Base-by-base conservation (phyloP, 2,797 vertebrate species). In the Apodemus agrarius region DNA sequence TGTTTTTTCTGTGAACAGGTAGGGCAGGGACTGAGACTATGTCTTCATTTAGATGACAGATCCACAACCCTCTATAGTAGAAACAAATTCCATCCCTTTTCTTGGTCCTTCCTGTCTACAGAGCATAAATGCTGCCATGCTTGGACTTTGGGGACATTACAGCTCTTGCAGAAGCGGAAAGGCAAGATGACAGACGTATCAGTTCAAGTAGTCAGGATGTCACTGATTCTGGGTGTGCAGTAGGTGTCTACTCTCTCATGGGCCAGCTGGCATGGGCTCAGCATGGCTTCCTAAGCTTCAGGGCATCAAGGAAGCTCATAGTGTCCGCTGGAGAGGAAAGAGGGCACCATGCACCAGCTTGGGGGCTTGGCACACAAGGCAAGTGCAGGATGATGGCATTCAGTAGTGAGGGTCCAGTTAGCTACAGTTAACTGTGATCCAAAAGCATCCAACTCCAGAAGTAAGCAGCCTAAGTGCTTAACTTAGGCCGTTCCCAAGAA, bases 191-290 rank as follows among this genome's bases (percentile, higher is more conserved):
- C 0, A 74, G 72, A 7, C 26, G 29, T 13, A 14, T 31, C 29
- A 9, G 13, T 2, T 31, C 75, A 37, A 52, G 54, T 14, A 85
- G 69, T 59, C 19, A 26, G 0, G 43, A 46, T 6, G 19, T 37
- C 14, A 72, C 4, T 7, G 29, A 34, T 19, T 1, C 13, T 11
- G 49, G 67, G 11, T 16, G 2, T 5, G 40, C 19, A 83, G 43
- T 3, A 37, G 19, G n/a, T 46, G 4, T 49, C 12, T 1, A 2
- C 11, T 34, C 17, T 22, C 21, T 82, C 13, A 24, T 0, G n/a
- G 52, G 29, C 10, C 65, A 52, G 26, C 17, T 31, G 63, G 19
- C 37, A 79, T 4, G 13, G 9, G 1, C 16, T 16, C 80, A 81
- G 10, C 29, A 26, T 0, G 5, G 6, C 46, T 22, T 6, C 31